Percentiles rank a stretch among this genome's conserved stretches.
These are phyloP conservation scores for Cyphomyrmex costatus DNA, from an alignment of 1,140 invertebrate genomes.

Conservation along the genomic window DNA sequence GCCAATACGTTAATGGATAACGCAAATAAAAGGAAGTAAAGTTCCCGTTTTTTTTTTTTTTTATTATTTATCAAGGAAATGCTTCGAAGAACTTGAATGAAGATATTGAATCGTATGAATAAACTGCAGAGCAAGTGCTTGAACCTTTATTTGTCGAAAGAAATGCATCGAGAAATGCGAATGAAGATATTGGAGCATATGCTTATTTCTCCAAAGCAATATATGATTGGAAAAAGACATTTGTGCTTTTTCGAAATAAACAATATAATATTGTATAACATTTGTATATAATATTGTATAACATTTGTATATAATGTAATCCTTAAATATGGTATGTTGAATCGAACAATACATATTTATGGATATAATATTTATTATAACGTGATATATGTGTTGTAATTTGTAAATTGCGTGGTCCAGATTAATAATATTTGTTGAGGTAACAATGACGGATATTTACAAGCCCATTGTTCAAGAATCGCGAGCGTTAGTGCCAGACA, in stretches of 20 bases:
- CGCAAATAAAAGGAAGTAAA: constrained; percentile 1
- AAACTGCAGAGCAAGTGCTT: constrained; percentile 48
- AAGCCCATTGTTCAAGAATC: neutral
- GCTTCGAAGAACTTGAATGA: constrained; percentile 30
- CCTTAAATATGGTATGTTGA: neutral
- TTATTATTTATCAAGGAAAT: constrained; percentile 28
- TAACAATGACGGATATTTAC: neutral
- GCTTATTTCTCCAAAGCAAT: constrained; percentile 33
- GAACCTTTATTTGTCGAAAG: constrained; percentile 42
- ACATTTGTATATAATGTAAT: neutral
- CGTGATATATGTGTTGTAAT: neutral
- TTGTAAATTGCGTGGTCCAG: neutral
- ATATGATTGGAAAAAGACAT: neutral
- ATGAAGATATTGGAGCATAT: constrained; percentile 45
- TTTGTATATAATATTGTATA: neutral
- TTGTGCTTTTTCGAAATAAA: neutral
- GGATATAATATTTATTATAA: neutral
- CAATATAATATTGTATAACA: neutral
- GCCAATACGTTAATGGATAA: constrained; percentile 39
- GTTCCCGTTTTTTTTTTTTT: neutral
- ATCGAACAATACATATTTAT: neutral
- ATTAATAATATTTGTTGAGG: neutral
- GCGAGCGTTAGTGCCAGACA: neutral
- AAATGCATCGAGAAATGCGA: constrained; percentile 50
- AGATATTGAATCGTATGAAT: constrained; percentile 46